Base-by-base conservation (phyloP, 2,888 invertebrate species). In the Tipula helvola region DNA sequence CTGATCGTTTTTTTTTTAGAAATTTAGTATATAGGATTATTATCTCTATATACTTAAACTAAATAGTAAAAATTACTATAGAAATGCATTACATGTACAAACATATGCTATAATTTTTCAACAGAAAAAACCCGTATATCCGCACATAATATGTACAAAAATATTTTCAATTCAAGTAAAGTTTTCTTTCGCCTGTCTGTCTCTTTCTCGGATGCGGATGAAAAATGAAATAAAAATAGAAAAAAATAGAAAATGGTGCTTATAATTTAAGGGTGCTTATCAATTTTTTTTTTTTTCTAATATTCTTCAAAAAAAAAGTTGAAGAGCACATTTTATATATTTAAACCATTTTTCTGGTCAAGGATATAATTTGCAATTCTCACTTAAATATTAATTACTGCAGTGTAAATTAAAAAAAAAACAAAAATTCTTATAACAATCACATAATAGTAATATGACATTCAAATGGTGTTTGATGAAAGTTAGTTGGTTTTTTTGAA, bases 211-310 rank as follows among this genome's bases (percentile, higher is more conserved):
- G 71, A 28, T 71, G 28, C 28, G 28, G 71, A 28, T 71, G 28
- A 28, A 71, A 71, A 71, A 18, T 28, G 71, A 71, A 71, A 71
- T 12, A 71, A 10, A 42, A 42, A 8, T 10, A 44, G 8, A 44
- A 52, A 52, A 52, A 57, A 16, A 12, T 10, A 71, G 71, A 71
- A 71, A 71, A 71, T 71, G 71, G 71, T 71, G 71, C 71, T 71
- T 71, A 71, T 71, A 71, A 71, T 71, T 71, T 71, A 71, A 71
- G 71, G 71, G 71, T 71, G 71, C 71, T 71, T 71, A 71, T 71
- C 71, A 71, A 71, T 71, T 28, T 28, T 71, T 71, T 28, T 28
- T 71, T 71, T 71, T 71, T 71, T 71, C 71, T 71, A 71, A 71
- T 71, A 71, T 71, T 71, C 71, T 71, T 71, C 71, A 71, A 18